phyloP scores from a whole-genome alignment of 2,888 invertebrate genomes.

The Hyles lineata region DNA sequence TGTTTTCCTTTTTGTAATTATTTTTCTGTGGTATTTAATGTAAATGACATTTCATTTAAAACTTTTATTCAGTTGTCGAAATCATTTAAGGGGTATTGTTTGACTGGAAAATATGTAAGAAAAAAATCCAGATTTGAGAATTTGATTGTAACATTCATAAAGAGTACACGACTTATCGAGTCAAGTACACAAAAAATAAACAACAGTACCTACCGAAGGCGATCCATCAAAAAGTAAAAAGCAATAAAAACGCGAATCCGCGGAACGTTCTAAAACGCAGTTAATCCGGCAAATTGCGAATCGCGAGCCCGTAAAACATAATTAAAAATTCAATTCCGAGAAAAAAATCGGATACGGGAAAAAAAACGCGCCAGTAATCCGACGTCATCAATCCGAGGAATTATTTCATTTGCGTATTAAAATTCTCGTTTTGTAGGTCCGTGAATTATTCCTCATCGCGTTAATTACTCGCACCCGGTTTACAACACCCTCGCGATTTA shows the following conservation, averaged over 20 bases:
- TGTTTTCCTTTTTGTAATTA: too few species aligned
- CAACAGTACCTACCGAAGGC: constrained; percentile 19
- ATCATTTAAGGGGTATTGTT: neutral
- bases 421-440: constrained; percentile 81
- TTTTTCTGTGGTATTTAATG: too few species aligned
- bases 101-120: neutral
- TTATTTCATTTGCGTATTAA: constrained; percentile 85
- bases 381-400: constrained; percentile 82
- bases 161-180: neutral
- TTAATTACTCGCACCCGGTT: constrained; percentile 75
- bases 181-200: neutral
- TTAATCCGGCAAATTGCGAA: constrained; percentile 81
- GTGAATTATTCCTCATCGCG: constrained; percentile 77
- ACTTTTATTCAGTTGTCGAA: too few species aligned
- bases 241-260: constrained; percentile 52
- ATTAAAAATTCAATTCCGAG: constrained; percentile 81
- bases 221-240: constrained; percentile 48
- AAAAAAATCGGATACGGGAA: constrained; percentile 49
- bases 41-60: too few species aligned
- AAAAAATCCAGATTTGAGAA: neutral
- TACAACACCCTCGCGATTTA: constrained; percentile 71
- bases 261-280: constrained; percentile 63
- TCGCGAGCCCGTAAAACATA: constrained; percentile 81
- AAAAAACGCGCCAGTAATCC: constrained; percentile 60
- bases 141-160: neutral